Evolutionary conservation across 2,888 invertebrate genomes (phyloP).

Genomic region (Sialis lutaria): DNA sequence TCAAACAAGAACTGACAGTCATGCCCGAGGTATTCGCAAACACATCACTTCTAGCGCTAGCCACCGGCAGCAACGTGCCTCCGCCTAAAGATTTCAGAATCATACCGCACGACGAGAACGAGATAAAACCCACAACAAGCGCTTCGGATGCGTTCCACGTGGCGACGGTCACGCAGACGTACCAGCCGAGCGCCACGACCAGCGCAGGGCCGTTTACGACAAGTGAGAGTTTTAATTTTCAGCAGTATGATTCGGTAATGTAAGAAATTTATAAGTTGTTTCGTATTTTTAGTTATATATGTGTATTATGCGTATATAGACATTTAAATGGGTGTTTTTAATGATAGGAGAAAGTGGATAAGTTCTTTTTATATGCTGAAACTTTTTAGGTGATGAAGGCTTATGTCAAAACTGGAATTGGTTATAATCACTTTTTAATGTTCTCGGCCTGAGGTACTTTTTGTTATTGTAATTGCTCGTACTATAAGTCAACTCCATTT

Average conservation of each 20-base stretch:
- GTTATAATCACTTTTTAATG: no score
- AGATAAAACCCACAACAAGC: conserved; percentile 7
- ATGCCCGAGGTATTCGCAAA: neutral
- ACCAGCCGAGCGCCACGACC: conserved; percentile 1
- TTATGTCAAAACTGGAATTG: no score
- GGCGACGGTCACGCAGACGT: neutral
- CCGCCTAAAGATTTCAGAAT: conserved; percentile 6
- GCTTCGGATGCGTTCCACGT: conserved; percentile 2
- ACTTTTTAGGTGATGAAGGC: no score
- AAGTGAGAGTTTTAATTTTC: conserved; percentile 7
- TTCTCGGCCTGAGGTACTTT: no score
- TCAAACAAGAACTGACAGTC: neutral
- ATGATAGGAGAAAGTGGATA: neutral
- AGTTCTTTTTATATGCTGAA: no score
- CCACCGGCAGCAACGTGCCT: neutral
- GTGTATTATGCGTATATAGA: neutral
- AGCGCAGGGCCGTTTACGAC: conserved; percentile 5
- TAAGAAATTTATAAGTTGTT: neutral
- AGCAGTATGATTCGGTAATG: conserved; percentile 6
- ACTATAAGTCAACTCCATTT: no score
- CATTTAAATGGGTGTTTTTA: neutral
- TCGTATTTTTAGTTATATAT: neutral
- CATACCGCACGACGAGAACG: conserved; percentile 9
- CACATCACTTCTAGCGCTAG: neutral
- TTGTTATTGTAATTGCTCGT: no score